Evolutionary conservation across 2,888 invertebrate species (phyloP).

Genomic region (Dolomedes plantarius): DNA sequence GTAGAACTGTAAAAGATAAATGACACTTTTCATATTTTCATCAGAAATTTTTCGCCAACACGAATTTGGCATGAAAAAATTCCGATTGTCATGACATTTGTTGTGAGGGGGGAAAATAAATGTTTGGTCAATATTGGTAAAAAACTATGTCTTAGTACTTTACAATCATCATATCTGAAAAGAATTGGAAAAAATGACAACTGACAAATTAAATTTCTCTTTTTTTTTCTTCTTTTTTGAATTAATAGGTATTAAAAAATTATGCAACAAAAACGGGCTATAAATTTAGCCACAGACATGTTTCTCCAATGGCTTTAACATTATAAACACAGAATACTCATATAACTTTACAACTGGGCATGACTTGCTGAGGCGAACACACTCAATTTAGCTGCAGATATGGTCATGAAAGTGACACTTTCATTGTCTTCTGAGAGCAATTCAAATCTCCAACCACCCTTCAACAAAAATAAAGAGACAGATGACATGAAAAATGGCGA

Average conservation of each 20-base stretch:
- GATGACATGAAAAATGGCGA: no score
- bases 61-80: constrained; percentile 59
- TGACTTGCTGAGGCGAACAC: constrained; percentile 58
- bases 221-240: neutral
- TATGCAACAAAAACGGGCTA: constrained; percentile 62
- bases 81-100: constrained; percentile 59
- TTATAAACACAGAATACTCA: constrained; percentile 55
- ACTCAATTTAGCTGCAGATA: constrained; percentile 39
- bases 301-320: neutral
- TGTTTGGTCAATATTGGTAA: constrained; percentile 37
- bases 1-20: no score
- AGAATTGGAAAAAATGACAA: constrained; percentile 16
- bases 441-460: no score
- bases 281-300: constrained; percentile 14
- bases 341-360: constrained; percentile 64
- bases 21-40: constrained; percentile 42
- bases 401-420: neutral
- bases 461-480: no score
- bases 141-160: constrained; percentile 13
- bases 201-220: neutral
- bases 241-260: constrained; percentile 11
- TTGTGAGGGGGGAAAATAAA: constrained; percentile 31
- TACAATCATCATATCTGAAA: neutral
- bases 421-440: no score
- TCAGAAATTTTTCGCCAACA: constrained; percentile 58